Conservation (phyloP, 2,797 vertebrate species). For the Cebuella pygmaea region DNA sequence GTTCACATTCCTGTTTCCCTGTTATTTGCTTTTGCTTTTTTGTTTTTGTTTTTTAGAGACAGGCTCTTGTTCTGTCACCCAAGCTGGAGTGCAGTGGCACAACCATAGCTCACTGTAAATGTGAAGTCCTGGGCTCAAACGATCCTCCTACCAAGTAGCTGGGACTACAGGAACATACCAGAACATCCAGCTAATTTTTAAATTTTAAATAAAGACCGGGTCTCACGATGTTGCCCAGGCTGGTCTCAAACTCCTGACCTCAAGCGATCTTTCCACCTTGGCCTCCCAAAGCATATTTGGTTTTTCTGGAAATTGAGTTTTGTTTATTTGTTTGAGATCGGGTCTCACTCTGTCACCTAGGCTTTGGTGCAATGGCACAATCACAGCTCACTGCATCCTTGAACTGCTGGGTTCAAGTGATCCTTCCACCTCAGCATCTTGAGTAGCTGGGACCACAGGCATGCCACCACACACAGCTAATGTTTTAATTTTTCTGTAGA, state of each 20-base stretch:
- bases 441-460: background rate
- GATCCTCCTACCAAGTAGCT: background rate
- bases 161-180: background rate
- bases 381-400: background rate
- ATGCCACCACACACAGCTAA: background rate
- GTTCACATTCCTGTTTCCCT: background rate
- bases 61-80: background rate
- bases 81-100: background rate
- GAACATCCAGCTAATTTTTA: background rate
- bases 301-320: background rate
- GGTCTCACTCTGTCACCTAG: background rate
- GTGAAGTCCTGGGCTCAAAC: background rate
- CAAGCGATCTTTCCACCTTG: background rate
- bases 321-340: background rate
- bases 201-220: background rate
- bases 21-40: slow-evolving; percentile 12
- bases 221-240: background rate
- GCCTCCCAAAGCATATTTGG: background rate
- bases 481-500: background rate
- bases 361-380: background rate
- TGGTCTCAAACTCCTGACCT: background rate
- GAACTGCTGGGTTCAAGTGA: background rate
- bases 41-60: background rate
- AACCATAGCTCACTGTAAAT: background rate
- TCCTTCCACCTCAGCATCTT: background rate